These are phyloP conservation scores for Rhegmatorhina hoffmannsi DNA, from an alignment of 2,113 vertebrate genomes.

Conservation along the genomic window DNA sequence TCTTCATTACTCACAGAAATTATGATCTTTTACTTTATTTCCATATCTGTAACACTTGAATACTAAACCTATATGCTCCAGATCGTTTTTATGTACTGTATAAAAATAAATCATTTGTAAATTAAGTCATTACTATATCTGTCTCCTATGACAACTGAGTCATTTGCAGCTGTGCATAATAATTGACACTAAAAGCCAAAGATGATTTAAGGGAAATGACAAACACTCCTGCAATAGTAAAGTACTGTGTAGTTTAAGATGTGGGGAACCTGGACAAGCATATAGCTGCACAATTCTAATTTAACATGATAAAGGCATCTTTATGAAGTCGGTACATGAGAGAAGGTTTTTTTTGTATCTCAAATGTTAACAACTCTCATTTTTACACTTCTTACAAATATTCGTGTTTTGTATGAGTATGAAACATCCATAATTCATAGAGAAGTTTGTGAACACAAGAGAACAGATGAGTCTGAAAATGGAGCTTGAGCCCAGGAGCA, in stretches of 20 bases:
- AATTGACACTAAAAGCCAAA: constrained; percentile 57
- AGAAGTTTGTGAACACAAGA: not conserved
- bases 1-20: constrained; percentile 29
- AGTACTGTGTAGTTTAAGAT: not conserved
- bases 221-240: not conserved
- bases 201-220: constrained; percentile 53
- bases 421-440: not conserved
- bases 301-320: not conserved
- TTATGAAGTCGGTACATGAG: not conserved
- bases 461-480: not conserved
- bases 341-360: not conserved
- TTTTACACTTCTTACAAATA: not conserved
- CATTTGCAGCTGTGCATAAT: constrained; percentile 39
- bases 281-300: not conserved
- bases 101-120: constrained; percentile 56
- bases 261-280: not conserved
- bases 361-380: not conserved
- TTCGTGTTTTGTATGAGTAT: not conserved
- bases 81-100: constrained; percentile 14
- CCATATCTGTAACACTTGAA: not conserved
- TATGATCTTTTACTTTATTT: constrained; percentile 18
- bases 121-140: constrained; percentile 17
- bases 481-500: not conserved
- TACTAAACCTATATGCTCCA: not conserved
- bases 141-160: constrained; percentile 55